These are phyloP conservation scores for Nymphalis polychloros DNA, from an alignment of 2,888 invertebrate species.

Conservation along the genomic window DNA sequence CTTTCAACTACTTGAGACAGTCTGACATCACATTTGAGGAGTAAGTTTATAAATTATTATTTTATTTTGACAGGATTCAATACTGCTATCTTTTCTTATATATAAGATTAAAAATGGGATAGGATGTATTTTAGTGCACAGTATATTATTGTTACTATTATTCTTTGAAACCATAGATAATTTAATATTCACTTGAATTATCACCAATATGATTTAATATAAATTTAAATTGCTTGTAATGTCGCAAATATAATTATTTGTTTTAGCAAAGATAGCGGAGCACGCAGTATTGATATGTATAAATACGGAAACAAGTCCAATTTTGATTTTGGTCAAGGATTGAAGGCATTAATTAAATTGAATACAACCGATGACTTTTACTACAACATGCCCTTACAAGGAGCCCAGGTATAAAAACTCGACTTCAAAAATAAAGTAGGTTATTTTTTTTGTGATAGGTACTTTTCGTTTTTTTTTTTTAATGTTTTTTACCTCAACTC, in stretches of 20 bases:
- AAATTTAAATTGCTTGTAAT: too few relatives aligned
- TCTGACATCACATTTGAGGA: conserved; percentile 64
- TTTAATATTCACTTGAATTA: too few relatives aligned
- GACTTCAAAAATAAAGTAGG: neutral
- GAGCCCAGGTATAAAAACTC: conserved; percentile 66
- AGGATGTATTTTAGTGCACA: too few relatives aligned
- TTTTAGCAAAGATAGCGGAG: conserved; percentile 46
- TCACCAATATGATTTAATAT: too few relatives aligned
- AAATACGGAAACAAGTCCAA: conserved; percentile 70
- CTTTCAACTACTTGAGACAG: conserved; percentile 79
- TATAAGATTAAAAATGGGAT: too few relatives aligned
- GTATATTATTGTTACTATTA: too few relatives aligned
- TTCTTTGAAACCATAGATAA: too few relatives aligned
- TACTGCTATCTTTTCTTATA: neutral
- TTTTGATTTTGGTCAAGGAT: conserved; percentile 70
- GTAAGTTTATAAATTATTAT: conserved; percentile 46
- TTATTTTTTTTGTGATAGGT: too few relatives aligned
- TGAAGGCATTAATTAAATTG: conserved; percentile 63
- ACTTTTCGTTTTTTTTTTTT: neutral
- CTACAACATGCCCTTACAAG: conserved; percentile 71
- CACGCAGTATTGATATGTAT: conserved; percentile 62
- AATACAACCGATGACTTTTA: conserved; percentile 76
- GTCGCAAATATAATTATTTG: neutral
- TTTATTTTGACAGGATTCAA: neutral
- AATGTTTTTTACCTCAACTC: neutral